Conservation (phyloP, 2,888 invertebrate genomes). For the Epiblema foenella region DNA sequence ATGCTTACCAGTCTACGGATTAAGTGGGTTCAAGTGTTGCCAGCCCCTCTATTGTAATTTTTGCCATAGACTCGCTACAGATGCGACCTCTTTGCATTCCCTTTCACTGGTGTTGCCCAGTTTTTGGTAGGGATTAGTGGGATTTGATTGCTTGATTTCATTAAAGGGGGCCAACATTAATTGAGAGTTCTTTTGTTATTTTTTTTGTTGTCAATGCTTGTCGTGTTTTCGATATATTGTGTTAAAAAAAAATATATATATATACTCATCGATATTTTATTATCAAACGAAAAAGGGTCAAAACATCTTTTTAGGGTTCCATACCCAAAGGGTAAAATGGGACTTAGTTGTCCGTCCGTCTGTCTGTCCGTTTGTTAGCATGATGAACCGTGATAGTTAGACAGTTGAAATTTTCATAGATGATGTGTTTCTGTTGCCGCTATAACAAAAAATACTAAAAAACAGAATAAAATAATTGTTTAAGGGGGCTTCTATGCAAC, state of each 20-base stretch:
- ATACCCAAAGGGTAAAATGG: too few species aligned
- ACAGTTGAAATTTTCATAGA: too few species aligned
- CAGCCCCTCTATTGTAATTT: conserved; percentile 48
- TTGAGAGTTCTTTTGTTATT: conserved; percentile 36
- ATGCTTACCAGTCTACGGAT: conserved; percentile 47
- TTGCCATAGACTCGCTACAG: conserved; percentile 47
- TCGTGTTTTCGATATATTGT: conserved; percentile 12
- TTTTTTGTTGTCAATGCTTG: conserved; percentile 25
- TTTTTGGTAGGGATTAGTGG: conserved; percentile 48
- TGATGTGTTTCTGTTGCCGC: too few species aligned
- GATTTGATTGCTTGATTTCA: conserved; percentile 46
- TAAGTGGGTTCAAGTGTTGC: conserved; percentile 49
- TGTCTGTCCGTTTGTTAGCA: too few species aligned
- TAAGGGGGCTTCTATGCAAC: too few species aligned
- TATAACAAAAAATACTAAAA: too few species aligned
- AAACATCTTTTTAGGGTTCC: too few species aligned
- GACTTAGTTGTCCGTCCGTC: too few species aligned
- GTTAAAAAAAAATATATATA: too few species aligned
- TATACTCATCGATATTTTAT: not conserved
- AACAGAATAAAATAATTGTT: too few species aligned
- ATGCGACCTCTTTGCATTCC: conserved; percentile 44
- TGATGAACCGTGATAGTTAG: too few species aligned
- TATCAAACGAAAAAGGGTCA: not conserved
- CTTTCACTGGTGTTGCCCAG: conserved; percentile 44
- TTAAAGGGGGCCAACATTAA: conserved; percentile 39